Percentiles rank a stretch among this genome's conserved stretches.
phyloP scores from a whole-genome alignment of 2,113 vertebrate species.

The Corythornis madagascariensis region DNA sequence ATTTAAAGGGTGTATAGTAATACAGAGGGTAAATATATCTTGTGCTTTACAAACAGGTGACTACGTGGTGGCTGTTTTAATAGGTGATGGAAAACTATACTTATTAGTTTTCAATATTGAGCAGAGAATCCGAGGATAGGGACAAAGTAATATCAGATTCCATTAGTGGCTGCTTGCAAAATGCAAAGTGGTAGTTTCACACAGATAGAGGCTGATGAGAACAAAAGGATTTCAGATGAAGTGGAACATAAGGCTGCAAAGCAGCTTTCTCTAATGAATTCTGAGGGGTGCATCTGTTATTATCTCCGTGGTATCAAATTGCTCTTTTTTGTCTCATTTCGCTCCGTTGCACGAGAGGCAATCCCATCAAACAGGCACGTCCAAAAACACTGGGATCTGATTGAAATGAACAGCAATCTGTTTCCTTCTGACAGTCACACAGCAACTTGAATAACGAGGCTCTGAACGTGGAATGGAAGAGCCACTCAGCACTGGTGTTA shows the following conservation, averaged over 20 bases:
- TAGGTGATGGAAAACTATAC: not conserved
- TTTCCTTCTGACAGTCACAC: constrained; percentile 58
- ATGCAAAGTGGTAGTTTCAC: constrained; percentile 60
- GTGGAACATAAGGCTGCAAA: constrained; percentile 63
- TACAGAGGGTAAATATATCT: not conserved
- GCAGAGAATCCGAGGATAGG: constrained; percentile 1
- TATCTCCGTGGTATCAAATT: constrained; percentile 68
- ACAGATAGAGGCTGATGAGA: constrained; percentile 67
- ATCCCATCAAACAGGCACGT: constrained; percentile 48
- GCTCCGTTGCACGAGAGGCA: constrained; percentile 34
- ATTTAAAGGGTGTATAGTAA: not conserved
- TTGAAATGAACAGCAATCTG: constrained; percentile 68
- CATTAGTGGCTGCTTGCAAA: constrained; percentile 48
- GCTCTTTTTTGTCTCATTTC: constrained; percentile 70
- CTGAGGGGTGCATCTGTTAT: constrained; percentile 68
- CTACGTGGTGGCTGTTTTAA: not conserved
- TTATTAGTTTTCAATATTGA: constrained; percentile 18
- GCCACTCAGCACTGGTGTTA: constrained; percentile 26
- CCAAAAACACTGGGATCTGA: constrained; percentile 62
- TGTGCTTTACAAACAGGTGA: not conserved
- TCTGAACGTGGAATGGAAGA: constrained; percentile 37
- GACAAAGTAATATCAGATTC: constrained; percentile 57
- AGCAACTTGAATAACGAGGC: constrained; percentile 48
- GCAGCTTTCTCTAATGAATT: constrained; percentile 72
- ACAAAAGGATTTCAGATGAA: constrained; percentile 72